A percentile compares a stretch with the other conserved stretches of the same genome.
phyloP scores from a whole-genome alignment of 2,888 invertebrate genomes.

The Hydrotaea cyrtoneurina region DNA sequence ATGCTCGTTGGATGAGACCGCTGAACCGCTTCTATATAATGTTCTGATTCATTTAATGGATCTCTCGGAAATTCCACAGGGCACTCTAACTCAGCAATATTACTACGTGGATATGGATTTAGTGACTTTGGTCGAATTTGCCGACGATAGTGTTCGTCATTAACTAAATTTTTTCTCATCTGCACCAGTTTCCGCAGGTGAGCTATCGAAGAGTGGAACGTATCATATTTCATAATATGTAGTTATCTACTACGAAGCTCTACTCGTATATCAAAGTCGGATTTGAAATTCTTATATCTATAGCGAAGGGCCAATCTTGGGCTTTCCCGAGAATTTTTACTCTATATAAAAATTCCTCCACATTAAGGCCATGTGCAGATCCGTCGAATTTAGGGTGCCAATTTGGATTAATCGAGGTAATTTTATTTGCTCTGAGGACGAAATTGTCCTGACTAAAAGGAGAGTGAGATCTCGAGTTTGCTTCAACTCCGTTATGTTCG shows the following conservation, averaged over 20 bases:
- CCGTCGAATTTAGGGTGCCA: constrained; percentile 40
- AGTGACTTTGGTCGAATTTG: not conserved
- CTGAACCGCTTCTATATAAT: not conserved
- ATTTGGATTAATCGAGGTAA: constrained; percentile 23
- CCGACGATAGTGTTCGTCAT: not conserved
- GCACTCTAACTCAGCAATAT: constrained; percentile 4
- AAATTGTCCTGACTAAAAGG: too few species aligned
- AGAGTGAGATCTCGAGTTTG: too few species aligned
- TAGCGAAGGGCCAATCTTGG: too few species aligned
- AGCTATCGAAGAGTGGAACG: constrained; percentile 31
- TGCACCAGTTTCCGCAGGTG: constrained; percentile 32
- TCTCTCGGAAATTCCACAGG: not conserved
- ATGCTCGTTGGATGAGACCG: not conserved
- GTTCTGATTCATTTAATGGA: not conserved
- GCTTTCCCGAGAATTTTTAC: constrained; percentile 34
- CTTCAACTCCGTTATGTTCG: too few species aligned
- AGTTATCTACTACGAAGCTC: constrained; percentile 7
- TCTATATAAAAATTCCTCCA: too few species aligned
- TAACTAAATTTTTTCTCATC: constrained; percentile 37
- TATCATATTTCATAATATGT: constrained; percentile 19
- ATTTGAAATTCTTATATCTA: too few species aligned
- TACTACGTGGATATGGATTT: not conserved
- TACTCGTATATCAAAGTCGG: constrained; percentile 17
- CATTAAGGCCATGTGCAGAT: too few species aligned
- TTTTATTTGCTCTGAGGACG: not conserved